Percentiles rank a stretch among this genome's conserved stretches.
These are phyloP conservation scores for Anseranas semipalmata DNA, from an alignment of 2,113 vertebrate species.

Conservation along the genomic window DNA sequence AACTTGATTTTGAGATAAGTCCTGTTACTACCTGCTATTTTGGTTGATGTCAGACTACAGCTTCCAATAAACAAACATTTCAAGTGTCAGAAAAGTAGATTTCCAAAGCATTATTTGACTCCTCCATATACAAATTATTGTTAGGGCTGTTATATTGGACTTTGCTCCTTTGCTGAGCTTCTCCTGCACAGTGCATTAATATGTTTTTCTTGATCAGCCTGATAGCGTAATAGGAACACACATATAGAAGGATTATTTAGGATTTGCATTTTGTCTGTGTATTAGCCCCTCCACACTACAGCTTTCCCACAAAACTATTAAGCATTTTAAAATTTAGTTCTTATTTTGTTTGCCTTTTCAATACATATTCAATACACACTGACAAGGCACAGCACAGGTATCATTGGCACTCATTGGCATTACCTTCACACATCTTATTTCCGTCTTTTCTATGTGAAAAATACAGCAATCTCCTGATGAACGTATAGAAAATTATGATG, in stretches of 20 bases:
- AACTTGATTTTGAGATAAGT: background rate
- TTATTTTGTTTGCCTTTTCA: background rate
- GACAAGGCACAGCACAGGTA: background rate
- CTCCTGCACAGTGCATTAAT: background rate
- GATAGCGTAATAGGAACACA: background rate
- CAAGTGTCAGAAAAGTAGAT: background rate
- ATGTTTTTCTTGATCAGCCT: background rate
- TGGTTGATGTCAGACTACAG: background rate
- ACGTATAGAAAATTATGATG: background rate
- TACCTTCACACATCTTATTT: background rate
- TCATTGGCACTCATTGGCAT: background rate
- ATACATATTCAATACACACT: background rate
- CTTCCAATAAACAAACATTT: background rate
- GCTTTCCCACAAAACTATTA: background rate
- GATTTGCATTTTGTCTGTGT: background rate
- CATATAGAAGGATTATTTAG: background rate
- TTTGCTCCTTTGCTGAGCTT: background rate
- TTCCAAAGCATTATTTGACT: background rate
- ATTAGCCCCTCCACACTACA: background rate
- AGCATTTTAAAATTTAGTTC: background rate
- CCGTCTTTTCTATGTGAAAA: background rate
- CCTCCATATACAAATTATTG: background rate
- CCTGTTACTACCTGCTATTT: background rate
- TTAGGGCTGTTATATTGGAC: background rate
- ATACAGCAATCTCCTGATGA: background rate